Conservation (phyloP, 2,797 vertebrate genomes). For the Scomberomorus guttatus region DNA sequence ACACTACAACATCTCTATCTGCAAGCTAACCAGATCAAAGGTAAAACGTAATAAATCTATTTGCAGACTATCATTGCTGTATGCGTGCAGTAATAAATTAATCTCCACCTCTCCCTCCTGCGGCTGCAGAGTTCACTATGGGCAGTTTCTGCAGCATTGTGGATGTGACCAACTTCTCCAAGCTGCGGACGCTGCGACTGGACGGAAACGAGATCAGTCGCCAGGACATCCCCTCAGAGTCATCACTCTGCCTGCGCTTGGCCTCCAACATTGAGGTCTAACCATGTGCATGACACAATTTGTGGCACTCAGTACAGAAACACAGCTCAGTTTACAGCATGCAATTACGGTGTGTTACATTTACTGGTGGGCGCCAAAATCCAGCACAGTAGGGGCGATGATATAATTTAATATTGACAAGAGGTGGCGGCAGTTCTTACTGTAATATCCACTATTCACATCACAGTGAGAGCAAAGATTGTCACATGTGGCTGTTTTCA, state of each 20-base stretch:
- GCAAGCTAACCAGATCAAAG: constrained; percentile 96
- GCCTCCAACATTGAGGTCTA: constrained; percentile 91
- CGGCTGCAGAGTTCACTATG: constrained; percentile 91
- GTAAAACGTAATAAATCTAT: constrained; percentile 70
- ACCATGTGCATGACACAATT: constrained; percentile 1
- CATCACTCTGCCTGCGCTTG: constrained; percentile 89
- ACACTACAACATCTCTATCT: constrained; percentile 96
- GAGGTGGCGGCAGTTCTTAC: constrained; percentile 40
- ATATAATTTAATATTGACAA: constrained; percentile 22
- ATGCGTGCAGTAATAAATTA: not conserved
- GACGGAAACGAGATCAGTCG: constrained; percentile 92
- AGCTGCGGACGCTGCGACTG: constrained; percentile 91
- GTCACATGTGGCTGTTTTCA: constrained; percentile 1
- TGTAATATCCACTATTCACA: not conserved
- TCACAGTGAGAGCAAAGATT: constrained; percentile 10
- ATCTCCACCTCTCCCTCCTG: constrained; percentile 12
- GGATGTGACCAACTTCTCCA: constrained; percentile 94
- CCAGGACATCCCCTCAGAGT: constrained; percentile 89
- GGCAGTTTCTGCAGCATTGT: constrained; percentile 93
- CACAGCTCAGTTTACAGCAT: not conserved
- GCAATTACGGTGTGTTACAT: not conserved
- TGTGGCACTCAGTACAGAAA: not conserved
- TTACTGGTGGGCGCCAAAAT: not conserved
- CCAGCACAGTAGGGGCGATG: not conserved
- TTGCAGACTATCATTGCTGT: not conserved